These are phyloP conservation scores for Drosophila bunnanda DNA, from an alignment of 2,888 invertebrate species.

Conservation along the genomic window DNA sequence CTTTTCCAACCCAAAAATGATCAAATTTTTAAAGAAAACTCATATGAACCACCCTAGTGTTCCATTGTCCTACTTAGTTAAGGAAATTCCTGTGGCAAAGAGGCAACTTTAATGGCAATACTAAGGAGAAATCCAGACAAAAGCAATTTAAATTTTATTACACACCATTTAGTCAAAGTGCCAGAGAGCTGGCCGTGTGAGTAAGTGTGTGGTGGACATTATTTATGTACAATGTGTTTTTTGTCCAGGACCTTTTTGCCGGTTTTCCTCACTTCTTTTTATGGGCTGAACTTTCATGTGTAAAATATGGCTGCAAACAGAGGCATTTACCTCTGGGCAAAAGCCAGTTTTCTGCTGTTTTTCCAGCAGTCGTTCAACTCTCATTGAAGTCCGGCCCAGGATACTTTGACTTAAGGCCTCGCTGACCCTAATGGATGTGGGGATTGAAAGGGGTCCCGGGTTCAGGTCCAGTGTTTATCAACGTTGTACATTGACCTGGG, in stretches of 20 bases:
- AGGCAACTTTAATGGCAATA: slow-evolving; percentile 21
- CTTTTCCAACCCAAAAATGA: rapidly evolving
- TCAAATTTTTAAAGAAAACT: not conserved
- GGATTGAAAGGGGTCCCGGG: not conserved
- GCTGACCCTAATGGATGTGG: slow-evolving; percentile 15
- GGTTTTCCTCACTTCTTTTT: slow-evolving; percentile 4
- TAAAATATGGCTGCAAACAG: slow-evolving; percentile 60
- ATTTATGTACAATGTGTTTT: slow-evolving; percentile 59
- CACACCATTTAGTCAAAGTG: slow-evolving; percentile 67
- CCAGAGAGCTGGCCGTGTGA: slow-evolving; percentile 32
- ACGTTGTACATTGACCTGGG: slow-evolving; percentile 57
- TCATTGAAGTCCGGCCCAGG: slow-evolving; percentile 25
- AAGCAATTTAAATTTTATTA: slow-evolving; percentile 73
- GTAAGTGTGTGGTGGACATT: slow-evolving; percentile 48
- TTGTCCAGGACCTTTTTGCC: slow-evolving; percentile 1
- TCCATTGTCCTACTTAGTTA: slow-evolving; percentile 3
- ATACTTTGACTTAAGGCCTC: slow-evolving; percentile 24
- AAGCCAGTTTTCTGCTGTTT: slow-evolving; percentile 19
- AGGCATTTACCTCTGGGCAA: slow-evolving; percentile 54
- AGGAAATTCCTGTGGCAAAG: slow-evolving; percentile 11
- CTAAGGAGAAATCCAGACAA: slow-evolving; percentile 53
- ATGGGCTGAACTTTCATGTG: slow-evolving; percentile 44
- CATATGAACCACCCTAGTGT: not conserved
- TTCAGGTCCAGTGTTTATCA: slow-evolving; percentile 26
- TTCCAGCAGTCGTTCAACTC: slow-evolving; percentile 28